phyloP scores from a whole-genome alignment of 2,888 invertebrate species.

The Xestia xanthographa region DNA sequence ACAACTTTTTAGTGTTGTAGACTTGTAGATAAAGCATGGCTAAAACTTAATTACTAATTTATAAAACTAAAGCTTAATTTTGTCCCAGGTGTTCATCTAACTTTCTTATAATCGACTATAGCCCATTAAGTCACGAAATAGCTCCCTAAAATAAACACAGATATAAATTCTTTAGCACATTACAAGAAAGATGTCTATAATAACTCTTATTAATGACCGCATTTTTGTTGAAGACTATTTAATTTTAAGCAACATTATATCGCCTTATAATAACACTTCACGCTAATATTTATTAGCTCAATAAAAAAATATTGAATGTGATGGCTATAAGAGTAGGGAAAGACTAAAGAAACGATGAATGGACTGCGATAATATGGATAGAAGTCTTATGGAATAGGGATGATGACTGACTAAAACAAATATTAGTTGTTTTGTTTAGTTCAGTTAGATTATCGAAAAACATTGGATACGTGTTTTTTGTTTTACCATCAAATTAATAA shows the following conservation, averaged over 20 bases:
- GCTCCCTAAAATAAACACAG: slow-evolving; percentile 35
- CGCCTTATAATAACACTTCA: slow-evolving; percentile 45
- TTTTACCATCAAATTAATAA: too few species aligned
- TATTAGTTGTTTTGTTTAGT: too few species aligned
- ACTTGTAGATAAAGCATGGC: not conserved
- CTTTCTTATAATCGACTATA: slow-evolving; percentile 20
- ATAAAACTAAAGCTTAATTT: not conserved
- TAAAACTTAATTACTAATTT: not conserved
- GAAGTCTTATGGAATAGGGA: not conserved
- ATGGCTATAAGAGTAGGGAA: not conserved
- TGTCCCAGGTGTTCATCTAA: slow-evolving; percentile 14
- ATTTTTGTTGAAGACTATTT: slow-evolving; percentile 49
- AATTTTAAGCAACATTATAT: slow-evolving; percentile 53
- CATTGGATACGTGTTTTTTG: too few species aligned
- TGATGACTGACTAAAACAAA: too few species aligned
- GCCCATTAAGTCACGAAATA: slow-evolving; percentile 26
- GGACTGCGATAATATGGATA: not conserved
- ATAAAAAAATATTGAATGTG: slow-evolving; percentile 41
- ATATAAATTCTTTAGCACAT: slow-evolving; percentile 53
- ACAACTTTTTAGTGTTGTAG: not conserved
- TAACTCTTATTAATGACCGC: slow-evolving; percentile 54
- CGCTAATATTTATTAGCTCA: slow-evolving; percentile 43
- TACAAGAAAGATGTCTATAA: slow-evolving; percentile 52
- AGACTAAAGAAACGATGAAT: not conserved
- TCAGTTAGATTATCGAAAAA: too few species aligned